phyloP scores from a whole-genome alignment of 2,888 invertebrate species.

The Strigamia crassipes region DNA sequence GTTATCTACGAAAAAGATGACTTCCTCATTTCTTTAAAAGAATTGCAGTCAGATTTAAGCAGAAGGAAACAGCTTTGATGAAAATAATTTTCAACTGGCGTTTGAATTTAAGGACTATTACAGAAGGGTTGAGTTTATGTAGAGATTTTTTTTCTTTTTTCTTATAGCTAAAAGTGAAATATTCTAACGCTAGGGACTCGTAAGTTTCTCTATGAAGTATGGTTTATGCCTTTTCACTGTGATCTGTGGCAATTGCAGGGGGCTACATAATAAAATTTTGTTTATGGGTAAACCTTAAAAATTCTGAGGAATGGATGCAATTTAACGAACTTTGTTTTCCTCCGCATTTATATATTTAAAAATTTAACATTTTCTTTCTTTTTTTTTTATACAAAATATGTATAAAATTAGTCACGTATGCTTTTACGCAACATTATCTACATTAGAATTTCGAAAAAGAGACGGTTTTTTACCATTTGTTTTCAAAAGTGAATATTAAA shows the following conservation, averaged over 20 bases:
- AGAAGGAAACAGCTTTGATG: conserved; percentile 23
- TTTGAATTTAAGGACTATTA: neutral
- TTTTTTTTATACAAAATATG: neutral
- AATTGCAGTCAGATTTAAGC: neutral
- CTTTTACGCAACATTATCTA: neutral
- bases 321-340: conserved; percentile 6
- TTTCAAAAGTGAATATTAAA: neutral
- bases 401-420: neutral
- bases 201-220: conserved; percentile 30
- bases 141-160: conserved; percentile 4
- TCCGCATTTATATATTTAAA: neutral
- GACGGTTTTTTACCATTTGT: neutral
- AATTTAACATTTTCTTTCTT: neutral
- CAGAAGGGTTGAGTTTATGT: neutral
- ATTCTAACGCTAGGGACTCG: conserved; percentile 33
- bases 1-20: conserved; percentile 24
- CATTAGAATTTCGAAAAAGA: neutral
- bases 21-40: neutral
- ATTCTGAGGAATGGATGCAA: conserved; percentile 26
- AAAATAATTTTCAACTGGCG: conserved; percentile 28
- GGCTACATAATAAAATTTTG: conserved; percentile 34
- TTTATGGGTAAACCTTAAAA: conserved; percentile 38
- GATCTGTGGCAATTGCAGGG: conserved; percentile 37
- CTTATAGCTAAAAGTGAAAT: conserved; percentile 12
- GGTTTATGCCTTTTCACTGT: conserved; percentile 35